Evolutionary conservation across 2,888 invertebrate species (phyloP).

Genomic region (Morinoia aosen): DNA sequence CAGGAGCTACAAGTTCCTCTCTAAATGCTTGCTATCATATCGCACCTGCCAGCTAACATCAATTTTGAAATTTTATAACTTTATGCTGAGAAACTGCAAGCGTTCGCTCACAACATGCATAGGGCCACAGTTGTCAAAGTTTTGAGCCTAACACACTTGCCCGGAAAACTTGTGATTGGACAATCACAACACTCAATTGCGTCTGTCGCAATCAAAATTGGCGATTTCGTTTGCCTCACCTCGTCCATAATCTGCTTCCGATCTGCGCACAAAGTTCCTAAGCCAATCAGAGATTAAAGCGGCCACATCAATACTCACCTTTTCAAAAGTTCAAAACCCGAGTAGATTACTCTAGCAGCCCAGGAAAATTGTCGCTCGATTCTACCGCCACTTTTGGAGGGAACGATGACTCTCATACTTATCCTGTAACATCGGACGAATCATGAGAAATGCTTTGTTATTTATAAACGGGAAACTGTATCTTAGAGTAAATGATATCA

Average conservation of each 20-base stretch:
- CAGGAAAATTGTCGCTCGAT: neutral
- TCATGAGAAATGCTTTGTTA: neutral
- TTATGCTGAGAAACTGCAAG: neutral
- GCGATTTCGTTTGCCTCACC: neutral
- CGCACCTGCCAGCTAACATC: neutral
- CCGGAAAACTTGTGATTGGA: neutral
- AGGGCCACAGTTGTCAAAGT: neutral
- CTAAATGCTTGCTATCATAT: neutral
- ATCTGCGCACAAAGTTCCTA: neutral
- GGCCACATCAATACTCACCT: neutral
- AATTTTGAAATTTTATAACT: neutral
- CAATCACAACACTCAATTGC: neutral
- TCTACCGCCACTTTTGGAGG: neutral
- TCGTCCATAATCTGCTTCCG: neutral
- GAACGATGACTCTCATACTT: neutral
- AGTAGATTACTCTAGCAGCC: neutral
- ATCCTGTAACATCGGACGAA: neutral
- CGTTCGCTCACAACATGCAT: neutral
- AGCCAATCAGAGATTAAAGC: conserved; percentile 10
- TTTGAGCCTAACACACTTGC: neutral
- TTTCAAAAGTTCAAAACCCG: neutral
- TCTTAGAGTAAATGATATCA: neutral
- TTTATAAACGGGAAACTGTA: neutral
- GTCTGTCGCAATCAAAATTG: neutral
- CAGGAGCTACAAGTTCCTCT: neutral